Conservation (phyloP, 2,888 invertebrate genomes). For the Drosophila buzzatii region DNA sequence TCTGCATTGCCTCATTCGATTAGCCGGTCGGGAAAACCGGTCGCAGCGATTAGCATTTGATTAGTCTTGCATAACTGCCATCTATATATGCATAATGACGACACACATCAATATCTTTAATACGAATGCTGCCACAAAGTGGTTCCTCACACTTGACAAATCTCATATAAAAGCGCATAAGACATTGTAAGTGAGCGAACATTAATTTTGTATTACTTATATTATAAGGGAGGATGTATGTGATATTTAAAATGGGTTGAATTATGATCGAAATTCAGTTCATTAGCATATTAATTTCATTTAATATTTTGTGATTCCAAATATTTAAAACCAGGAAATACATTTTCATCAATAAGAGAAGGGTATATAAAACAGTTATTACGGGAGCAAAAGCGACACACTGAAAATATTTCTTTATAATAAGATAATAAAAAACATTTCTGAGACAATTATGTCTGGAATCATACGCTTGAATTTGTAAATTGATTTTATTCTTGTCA, state of each 20-base stretch:
- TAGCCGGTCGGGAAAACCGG: constrained; percentile 62
- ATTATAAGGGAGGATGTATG: background rate
- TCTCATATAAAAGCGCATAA: background rate
- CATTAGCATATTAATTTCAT: background rate
- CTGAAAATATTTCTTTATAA: background rate
- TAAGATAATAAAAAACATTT: background rate
- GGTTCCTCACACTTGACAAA: constrained; percentile 18
- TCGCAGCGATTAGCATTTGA: constrained; percentile 69
- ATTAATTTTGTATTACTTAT: background rate
- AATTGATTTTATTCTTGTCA: background rate
- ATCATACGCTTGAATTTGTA: background rate
- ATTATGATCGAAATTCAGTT: background rate
- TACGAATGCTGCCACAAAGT: constrained; percentile 37
- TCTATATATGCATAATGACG: constrained; percentile 31
- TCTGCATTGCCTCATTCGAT: constrained; percentile 57
- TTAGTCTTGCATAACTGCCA: constrained; percentile 59
- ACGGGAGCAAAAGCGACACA: background rate
- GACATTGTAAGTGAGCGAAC: background rate
- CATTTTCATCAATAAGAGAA: background rate
- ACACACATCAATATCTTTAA: constrained; percentile 28
- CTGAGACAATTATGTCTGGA: background rate
- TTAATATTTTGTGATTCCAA: background rate
- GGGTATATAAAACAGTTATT: background rate
- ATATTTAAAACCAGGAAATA: background rate
- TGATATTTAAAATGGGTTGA: background rate